phyloP scores from a whole-genome alignment of 2,797 vertebrate species.

The Rallus crepitans region DNA sequence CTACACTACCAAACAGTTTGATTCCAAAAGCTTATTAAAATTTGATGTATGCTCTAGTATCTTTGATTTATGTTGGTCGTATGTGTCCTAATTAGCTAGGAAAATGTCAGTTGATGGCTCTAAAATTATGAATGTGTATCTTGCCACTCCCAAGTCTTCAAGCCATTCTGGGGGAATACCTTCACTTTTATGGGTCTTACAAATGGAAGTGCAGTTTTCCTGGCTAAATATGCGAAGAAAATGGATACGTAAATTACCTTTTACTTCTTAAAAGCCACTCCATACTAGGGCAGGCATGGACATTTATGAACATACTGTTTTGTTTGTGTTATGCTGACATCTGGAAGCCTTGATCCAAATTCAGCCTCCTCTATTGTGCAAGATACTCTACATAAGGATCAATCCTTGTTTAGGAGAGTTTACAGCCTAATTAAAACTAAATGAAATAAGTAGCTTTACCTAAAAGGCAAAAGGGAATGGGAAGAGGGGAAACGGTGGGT shows the following conservation, averaged over 20 bases:
- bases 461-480: neutral
- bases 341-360: neutral
- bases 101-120: neutral
- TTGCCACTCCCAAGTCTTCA: neutral
- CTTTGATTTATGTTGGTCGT: slow-evolving; percentile 6
- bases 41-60: slow-evolving; percentile 8
- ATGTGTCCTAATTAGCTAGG: slow-evolving; percentile 34
- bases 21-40: slow-evolving; percentile 57
- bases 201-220: slow-evolving; percentile 27
- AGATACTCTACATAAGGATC: neutral
- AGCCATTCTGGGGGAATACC: neutral
- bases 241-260: neutral
- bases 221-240: neutral
- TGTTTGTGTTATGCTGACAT: neutral
- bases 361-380: neutral
- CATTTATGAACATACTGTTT: neutral
- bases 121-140: neutral
- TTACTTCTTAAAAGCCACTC: neutral
- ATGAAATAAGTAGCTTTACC: neutral
- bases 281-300: neutral
- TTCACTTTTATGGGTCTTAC: neutral
- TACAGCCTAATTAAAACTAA: neutral
- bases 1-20: slow-evolving; percentile 44
- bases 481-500: accelerated
- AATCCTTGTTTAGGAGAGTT: neutral